A percentile compares a stretch with the other conserved stretches of the same genome.
These are phyloP conservation scores for Seira ritae DNA, from an alignment of 2,888 invertebrate genomes.

Conservation along the genomic window DNA sequence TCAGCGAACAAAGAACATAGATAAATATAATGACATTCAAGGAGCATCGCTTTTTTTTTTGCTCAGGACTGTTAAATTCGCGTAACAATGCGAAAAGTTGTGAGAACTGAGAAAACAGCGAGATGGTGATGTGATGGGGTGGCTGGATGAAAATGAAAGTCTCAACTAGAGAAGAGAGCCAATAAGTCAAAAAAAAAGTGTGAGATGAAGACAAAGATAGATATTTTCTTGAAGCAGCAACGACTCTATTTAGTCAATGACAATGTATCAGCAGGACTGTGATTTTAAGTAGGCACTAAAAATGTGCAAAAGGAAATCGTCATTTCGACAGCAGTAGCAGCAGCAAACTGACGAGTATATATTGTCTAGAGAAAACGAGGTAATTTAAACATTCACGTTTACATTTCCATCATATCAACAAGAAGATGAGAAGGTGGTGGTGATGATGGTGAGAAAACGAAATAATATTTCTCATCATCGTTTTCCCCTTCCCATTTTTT, in stretches of 20 bases:
- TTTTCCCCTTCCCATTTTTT: not conserved
- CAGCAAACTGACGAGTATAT: no score
- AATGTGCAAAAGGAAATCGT: not conserved
- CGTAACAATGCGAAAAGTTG: conserved; percentile 47
- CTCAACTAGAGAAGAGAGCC: no score
- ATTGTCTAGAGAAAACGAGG: not conserved
- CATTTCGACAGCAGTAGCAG: no score
- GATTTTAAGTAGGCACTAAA: not conserved
- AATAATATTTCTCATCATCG: not conserved
- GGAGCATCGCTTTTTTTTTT: conserved; percentile 13
- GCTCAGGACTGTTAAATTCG: conserved; percentile 39
- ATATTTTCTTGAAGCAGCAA: conserved; percentile 7
- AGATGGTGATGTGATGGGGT: not conserved
- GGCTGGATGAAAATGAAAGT: conserved; percentile 47
- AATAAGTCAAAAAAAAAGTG: no score
- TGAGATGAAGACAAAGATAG: not conserved
- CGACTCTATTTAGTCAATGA: conserved; percentile 38
- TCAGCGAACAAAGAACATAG: not conserved
- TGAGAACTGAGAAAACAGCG: conserved; percentile 28
- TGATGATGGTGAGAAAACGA: not conserved
- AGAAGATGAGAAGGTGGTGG: not conserved
- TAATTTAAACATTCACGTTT: not conserved
- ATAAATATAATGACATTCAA: conserved; percentile 4
- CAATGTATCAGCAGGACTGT: conserved; percentile 53
- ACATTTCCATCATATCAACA: no score